Percentiles rank a stretch among this genome's conserved stretches.
Conservation (phyloP, 2,797 vertebrate genomes). For the Oreochromis mossambicus region DNA sequence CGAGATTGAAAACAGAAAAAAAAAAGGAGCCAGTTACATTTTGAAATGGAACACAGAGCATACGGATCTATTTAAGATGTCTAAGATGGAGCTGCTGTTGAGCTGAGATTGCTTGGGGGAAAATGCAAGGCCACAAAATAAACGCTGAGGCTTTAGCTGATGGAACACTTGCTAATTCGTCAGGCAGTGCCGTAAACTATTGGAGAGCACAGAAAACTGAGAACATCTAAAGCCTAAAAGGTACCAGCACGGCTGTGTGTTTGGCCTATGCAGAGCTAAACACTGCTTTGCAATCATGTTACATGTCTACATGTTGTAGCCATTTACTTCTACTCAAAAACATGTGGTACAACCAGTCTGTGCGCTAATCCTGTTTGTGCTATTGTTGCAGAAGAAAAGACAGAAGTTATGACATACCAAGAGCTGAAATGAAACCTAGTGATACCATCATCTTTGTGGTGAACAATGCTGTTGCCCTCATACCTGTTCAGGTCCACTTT, state of each 20-base stretch:
- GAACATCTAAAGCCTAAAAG: constrained; percentile 26
- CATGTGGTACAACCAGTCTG: not conserved
- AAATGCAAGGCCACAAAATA: constrained; percentile 42
- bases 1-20: constrained; percentile 3
- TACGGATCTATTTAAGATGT: constrained; percentile 22
- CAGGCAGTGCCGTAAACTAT: constrained; percentile 13
- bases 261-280: not conserved
- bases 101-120: constrained; percentile 37
- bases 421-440: not conserved
- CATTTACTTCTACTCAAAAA: not conserved
- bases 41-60: constrained; percentile 16
- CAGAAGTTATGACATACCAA: not conserved
- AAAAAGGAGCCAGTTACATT: constrained; percentile 12
- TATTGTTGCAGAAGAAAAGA: not conserved
- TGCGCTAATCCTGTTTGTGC: not conserved
- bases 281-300: not conserved
- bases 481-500: not conserved
- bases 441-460: not conserved
- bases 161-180: constrained; percentile 37
- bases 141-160: constrained; percentile 44
- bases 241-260: not conserved
- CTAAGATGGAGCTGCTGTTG: constrained; percentile 30
- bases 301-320: not conserved
- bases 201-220: constrained; percentile 26
- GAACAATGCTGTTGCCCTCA: not conserved